Percentiles rank a stretch among this genome's conserved stretches.
phyloP scores from a whole-genome alignment of 2,113 vertebrate species.

The Podarcis cretensis region DNA sequence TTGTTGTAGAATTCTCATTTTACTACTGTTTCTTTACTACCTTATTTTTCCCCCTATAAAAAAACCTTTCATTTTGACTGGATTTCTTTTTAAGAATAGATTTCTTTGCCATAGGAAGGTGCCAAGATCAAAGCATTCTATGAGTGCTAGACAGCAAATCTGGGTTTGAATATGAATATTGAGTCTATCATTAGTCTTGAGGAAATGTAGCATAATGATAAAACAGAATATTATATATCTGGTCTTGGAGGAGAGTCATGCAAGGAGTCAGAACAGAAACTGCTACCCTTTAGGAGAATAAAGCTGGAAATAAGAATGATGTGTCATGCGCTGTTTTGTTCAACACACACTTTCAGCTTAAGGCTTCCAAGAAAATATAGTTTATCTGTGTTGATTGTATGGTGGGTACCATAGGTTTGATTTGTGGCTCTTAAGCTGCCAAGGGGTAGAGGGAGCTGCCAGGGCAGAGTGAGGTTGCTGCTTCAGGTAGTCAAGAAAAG shows the following conservation, averaged over 20 bases:
- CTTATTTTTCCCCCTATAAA: accelerated
- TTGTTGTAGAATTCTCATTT: not conserved
- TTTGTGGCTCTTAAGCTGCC: not conserved
- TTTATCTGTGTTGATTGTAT: not conserved
- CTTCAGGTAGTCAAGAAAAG: no score
- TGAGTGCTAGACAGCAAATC: not conserved
- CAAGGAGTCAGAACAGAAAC: not conserved
- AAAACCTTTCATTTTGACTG: not conserved
- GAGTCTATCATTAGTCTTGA: not conserved
- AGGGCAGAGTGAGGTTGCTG: no score
- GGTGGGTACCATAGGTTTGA: not conserved
- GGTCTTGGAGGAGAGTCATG: not conserved
- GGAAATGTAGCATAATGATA: not conserved
- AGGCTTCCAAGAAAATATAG: not conserved
- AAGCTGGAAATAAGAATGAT: not conserved
- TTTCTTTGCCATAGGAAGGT: not conserved
- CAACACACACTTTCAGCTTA: not conserved
- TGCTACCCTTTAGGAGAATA: not conserved
- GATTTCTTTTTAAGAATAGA: not conserved
- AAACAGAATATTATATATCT: not conserved
- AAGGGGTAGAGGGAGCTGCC: no score
- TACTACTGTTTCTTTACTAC: no score
- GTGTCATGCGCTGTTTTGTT: not conserved
- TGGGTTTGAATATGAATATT: not conserved
- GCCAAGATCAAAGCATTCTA: not conserved